Evolutionary conservation across 2,888 invertebrate genomes (phyloP).

Genomic region (Perithous albicinctus): DNA sequence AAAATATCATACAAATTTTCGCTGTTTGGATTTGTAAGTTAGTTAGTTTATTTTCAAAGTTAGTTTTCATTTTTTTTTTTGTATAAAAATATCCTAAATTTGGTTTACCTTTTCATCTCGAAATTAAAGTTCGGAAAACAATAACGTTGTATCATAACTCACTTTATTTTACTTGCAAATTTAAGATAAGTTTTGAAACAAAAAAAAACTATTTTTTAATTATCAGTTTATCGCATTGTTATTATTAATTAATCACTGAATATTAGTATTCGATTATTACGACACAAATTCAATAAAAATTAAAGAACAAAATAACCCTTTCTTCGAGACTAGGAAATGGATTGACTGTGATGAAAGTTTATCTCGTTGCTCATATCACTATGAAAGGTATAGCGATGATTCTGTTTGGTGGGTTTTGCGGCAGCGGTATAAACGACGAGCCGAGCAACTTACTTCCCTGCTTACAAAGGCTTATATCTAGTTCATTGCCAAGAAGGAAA

Average conservation of each 20-base stretch:
- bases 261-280: not conserved
- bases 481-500: conserved; percentile 82
- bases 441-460: conserved; percentile 76
- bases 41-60: too few relatives aligned
- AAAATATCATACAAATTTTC: too few relatives aligned
- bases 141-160: too few relatives aligned
- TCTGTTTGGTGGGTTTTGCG: conserved; percentile 51
- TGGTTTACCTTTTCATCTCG: too few relatives aligned
- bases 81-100: too few relatives aligned
- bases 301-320: not conserved
- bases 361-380: not conserved
- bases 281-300: not conserved
- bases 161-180: too few relatives aligned
- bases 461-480: conserved; percentile 81
- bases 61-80: too few relatives aligned
- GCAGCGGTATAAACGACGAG: conserved; percentile 55
- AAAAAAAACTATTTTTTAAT: too few relatives aligned
- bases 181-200: too few relatives aligned
- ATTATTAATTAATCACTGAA: not conserved
- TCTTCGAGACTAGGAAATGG: not conserved
- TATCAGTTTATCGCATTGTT: too few relatives aligned
- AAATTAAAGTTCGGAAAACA: too few relatives aligned
- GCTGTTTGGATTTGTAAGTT: too few relatives aligned
- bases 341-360: not conserved
- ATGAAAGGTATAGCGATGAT: conserved; percentile 23